A percentile compares a stretch with the other conserved stretches of the same genome.
These are phyloP conservation scores for Tribolium freemani DNA, from an alignment of 2,888 invertebrate genomes.

Conservation along the genomic window DNA sequence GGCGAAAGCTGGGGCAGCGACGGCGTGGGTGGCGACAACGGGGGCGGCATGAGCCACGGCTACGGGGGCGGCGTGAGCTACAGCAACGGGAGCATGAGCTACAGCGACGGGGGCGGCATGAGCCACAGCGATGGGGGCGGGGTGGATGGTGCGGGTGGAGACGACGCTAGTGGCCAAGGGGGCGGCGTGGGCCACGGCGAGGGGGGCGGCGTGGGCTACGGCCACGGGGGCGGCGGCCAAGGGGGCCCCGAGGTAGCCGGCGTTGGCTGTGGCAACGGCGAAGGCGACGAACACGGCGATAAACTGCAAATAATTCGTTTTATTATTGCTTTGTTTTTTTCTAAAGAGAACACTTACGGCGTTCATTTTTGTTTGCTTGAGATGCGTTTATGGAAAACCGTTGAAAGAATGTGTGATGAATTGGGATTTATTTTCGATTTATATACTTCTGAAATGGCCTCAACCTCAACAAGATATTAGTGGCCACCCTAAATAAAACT, in stretches of 20 bases:
- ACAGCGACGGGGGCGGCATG: too few relatives aligned
- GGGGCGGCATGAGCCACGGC: too few relatives aligned
- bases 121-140: conserved; percentile 5
- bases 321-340: not conserved
- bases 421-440: conserved; percentile 9
- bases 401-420: conserved; percentile 1
- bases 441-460: conserved; percentile 10
- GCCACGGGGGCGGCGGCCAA: conserved; percentile 14
- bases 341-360: not conserved
- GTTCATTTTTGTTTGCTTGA: conserved; percentile 16
- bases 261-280: conserved; percentile 37
- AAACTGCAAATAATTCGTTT: conserved; percentile 1
- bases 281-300: conserved; percentile 26
- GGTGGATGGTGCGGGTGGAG: conserved; percentile 22
- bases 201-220: conserved; percentile 2
- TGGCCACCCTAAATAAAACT: conserved; percentile 33
- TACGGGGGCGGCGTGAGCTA: too few relatives aligned
- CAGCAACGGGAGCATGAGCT: too few relatives aligned
- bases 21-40: not conserved
- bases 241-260: conserved; percentile 23
- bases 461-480: conserved; percentile 14
- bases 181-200: conserved; percentile 17
- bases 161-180: conserved; percentile 22
- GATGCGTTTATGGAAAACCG: conserved; percentile 10
- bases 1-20: not conserved